These are phyloP conservation scores for Odontocerum albicorne DNA, from an alignment of 2,888 invertebrate species.

Conservation along the genomic window DNA sequence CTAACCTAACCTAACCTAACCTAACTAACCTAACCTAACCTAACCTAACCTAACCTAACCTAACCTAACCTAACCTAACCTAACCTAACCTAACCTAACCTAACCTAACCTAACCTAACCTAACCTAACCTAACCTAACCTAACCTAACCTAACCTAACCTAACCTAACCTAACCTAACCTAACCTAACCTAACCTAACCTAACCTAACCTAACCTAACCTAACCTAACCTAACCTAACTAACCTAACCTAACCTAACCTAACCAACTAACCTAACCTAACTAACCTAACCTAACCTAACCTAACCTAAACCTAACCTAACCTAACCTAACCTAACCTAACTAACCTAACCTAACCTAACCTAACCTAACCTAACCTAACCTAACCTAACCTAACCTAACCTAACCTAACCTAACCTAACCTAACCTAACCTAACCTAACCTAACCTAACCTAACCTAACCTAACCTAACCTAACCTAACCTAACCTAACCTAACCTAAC, in stretches of 20 bases:
- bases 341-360: not conserved
- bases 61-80: too few species aligned
- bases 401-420: conserved; percentile 39
- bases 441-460: conserved; percentile 42
- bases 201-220: conserved; percentile 39
- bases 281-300: conserved; percentile 20
- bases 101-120: too few species aligned
- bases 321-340: conserved; percentile 10
- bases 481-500: conserved; percentile 40
- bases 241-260: conserved; percentile 43
- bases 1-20: too few species aligned
- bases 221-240: conserved; percentile 43
- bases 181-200: conserved; percentile 39
- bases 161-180: too few species aligned
- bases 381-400: conserved; percentile 40
- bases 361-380: conserved; percentile 36
- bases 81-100: too few species aligned
- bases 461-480: conserved; percentile 41
- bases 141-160: too few species aligned
- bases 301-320: too few species aligned
- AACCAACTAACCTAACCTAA: conserved; percentile 43
- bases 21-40: too few species aligned
- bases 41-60: too few species aligned
- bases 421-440: conserved; percentile 20
- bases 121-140: too few species aligned